phyloP scores from a whole-genome alignment of 1,140 invertebrate species.

The Pemphigus obesinymphae region DNA sequence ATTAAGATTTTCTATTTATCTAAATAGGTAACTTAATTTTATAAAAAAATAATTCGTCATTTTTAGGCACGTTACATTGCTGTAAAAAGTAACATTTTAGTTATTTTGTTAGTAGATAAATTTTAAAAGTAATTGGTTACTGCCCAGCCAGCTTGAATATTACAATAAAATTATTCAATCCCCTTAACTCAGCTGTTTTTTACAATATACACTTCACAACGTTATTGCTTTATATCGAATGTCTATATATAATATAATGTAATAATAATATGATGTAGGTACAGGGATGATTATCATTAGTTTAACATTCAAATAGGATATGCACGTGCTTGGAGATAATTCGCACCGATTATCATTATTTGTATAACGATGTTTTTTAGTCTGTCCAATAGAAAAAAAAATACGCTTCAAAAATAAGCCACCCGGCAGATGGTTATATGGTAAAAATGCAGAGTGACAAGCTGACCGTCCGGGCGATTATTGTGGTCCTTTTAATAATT shows the following conservation, averaged over 20 bases:
- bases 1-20: too few species aligned
- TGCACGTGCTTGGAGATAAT: neutral
- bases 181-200: neutral
- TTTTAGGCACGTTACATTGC: too few species aligned
- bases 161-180: too few species aligned
- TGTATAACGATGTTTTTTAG: neutral
- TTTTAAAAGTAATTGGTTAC: too few species aligned
- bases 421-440: neutral
- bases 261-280: too few species aligned
- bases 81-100: too few species aligned
- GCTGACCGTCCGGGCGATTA: slow-evolving; percentile 5
- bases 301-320: neutral
- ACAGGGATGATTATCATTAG: neutral
- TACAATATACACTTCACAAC: neutral
- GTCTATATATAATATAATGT: neutral
- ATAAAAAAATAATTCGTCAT: too few species aligned
- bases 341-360: neutral
- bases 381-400: neutral
- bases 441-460: neutral
- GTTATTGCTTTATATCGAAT: neutral
- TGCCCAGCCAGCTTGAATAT: too few species aligned
- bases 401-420: neutral
- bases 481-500: neutral
- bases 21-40: too few species aligned
- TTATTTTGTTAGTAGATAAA: too few species aligned